Conservation (phyloP, 1,140 invertebrate genomes). For the Drosophila sp. region DNA sequence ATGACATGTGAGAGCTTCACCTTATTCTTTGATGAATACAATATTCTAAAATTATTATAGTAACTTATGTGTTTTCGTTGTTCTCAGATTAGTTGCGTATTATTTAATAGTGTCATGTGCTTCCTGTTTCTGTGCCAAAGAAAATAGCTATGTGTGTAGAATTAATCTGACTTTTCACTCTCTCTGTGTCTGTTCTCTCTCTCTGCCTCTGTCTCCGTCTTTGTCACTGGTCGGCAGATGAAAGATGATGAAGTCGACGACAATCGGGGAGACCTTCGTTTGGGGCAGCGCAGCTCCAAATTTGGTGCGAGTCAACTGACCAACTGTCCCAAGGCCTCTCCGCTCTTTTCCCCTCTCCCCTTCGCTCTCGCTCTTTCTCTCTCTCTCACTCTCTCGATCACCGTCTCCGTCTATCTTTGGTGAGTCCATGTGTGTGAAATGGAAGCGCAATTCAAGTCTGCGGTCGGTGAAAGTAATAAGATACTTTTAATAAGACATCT, state of each 20-base stretch:
- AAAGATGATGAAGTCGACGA: conserved; percentile 27
- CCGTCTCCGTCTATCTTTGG: conserved; percentile 3
- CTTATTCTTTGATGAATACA: too few relatives aligned
- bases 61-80: too few relatives aligned
- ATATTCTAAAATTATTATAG: too few relatives aligned
- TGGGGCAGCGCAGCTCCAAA: conserved; percentile 36
- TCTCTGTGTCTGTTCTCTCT: background rate
- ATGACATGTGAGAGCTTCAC: too few relatives aligned
- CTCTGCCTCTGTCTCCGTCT: background rate
- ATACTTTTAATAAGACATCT: conserved; percentile 84
- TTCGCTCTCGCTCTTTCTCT: background rate
- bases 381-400: background rate
- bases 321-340: conserved; percentile 8
- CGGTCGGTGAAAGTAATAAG: conserved; percentile 83
- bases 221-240: conserved; percentile 21
- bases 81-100: too few relatives aligned
- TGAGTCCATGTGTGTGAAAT: conserved; percentile 67
- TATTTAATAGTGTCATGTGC: background rate
- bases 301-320: conserved; percentile 57
- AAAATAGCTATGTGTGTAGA: conserved; percentile 7
- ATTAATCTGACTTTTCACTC: conserved; percentile 5
- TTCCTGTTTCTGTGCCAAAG: conserved; percentile 16
- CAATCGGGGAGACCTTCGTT: conserved; percentile 37
- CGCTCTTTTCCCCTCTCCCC: background rate
- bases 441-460: conserved; percentile 81